Conservation (phyloP, 2,797 vertebrate species). For the Sebastes iracundus region DNA sequence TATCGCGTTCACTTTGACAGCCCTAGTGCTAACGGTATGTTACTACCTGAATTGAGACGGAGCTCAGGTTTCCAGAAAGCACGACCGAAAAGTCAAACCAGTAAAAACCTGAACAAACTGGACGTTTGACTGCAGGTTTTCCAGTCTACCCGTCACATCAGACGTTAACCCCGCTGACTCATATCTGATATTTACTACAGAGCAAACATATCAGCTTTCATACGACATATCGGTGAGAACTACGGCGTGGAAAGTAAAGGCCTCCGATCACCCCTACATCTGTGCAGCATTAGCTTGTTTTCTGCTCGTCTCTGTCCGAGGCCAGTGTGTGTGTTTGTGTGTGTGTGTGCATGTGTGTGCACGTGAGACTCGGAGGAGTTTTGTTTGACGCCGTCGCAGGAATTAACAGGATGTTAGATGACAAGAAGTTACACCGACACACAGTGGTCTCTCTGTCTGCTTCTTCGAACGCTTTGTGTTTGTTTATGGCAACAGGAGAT, state of each 20-base stretch:
- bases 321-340: background rate
- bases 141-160: too few relatives aligned
- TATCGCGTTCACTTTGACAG: too few relatives aligned
- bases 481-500: constrained; percentile 64
- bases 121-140: background rate
- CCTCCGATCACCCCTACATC: constrained; percentile 31
- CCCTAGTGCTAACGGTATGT: too few relatives aligned
- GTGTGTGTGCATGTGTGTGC: background rate
- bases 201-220: background rate
- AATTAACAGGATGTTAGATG: constrained; percentile 66
- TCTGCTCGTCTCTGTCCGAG: constrained; percentile 21
- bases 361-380: constrained; percentile 33
- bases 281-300: constrained; percentile 43
- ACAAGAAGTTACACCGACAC: constrained; percentile 60
- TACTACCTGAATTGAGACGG: too few relatives aligned
- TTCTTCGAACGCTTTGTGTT: constrained; percentile 45
- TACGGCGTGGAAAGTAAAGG: background rate
- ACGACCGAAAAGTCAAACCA: background rate
- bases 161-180: too few relatives aligned
- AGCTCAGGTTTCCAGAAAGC: background rate
- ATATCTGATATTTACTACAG: background rate
- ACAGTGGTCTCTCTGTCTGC: constrained; percentile 48
- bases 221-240: background rate
- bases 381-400: constrained; percentile 53
- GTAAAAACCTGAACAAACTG: too few relatives aligned